Percentiles rank a stretch among this genome's conserved stretches.
These are phyloP conservation scores for Stictocephala bisonia DNA, from an alignment of 2,888 invertebrate genomes.

Conservation along the genomic window DNA sequence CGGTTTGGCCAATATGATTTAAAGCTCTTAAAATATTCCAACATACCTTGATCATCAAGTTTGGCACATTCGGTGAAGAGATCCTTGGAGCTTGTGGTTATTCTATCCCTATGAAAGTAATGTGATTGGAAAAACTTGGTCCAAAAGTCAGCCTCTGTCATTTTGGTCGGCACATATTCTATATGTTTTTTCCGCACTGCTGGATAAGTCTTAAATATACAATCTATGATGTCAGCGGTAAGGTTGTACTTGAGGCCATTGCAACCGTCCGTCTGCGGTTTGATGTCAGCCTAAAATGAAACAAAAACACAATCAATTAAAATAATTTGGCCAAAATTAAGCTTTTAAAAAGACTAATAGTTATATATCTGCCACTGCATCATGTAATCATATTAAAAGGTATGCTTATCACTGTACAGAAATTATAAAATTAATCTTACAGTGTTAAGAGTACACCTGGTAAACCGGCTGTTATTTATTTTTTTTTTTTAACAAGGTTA, in stretches of 20 bases:
- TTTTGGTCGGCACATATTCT: constrained; percentile 94
- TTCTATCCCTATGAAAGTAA: constrained; percentile 96
- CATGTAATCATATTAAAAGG: background rate
- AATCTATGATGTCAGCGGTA: constrained; percentile 95
- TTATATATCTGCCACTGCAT: background rate
- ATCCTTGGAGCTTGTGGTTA: constrained; percentile 91
- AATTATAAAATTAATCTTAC: no score
- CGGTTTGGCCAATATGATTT: no score
- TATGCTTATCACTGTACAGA: no score
- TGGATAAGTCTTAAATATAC: constrained; percentile 99
- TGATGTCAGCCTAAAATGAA: constrained; percentile 88
- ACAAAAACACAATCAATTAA: no score
- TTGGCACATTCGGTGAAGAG: constrained; percentile 98
- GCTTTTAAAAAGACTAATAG: background rate
- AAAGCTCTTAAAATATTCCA: no score
- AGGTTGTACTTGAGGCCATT: constrained; percentile 98
- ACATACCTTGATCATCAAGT: constrained; percentile 84
- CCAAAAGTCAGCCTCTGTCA: constrained; percentile 98
- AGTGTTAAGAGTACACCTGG: no score
- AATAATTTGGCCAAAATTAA: no score
- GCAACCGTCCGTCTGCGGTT: constrained; percentile 96
- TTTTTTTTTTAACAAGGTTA: no score
- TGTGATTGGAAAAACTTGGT: constrained; percentile 99
- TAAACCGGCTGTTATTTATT: no score
- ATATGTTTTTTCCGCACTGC: constrained; percentile 96